phyloP scores from a whole-genome alignment of 2,113 vertebrate species.

The Pithys albifrons region DNA sequence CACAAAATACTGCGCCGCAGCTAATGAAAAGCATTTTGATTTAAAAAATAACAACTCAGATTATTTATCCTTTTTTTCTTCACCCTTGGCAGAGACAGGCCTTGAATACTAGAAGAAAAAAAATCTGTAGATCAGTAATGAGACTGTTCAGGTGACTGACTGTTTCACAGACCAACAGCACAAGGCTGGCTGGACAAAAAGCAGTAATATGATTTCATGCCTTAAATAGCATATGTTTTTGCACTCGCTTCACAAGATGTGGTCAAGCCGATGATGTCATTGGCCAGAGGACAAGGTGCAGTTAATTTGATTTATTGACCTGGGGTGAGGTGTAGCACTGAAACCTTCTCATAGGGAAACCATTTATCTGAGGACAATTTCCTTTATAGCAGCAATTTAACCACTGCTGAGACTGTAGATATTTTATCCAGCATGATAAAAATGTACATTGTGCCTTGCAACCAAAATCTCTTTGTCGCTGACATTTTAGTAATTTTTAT shows the following conservation, averaged over 20 bases:
- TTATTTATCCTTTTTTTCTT: constrained; percentile 46
- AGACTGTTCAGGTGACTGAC: constrained; percentile 66
- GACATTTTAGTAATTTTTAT: constrained; percentile 11
- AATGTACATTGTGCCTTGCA: constrained; percentile 62
- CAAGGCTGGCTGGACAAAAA: constrained; percentile 66
- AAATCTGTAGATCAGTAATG: constrained; percentile 12
- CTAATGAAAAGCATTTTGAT: constrained; percentile 57
- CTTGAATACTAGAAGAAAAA: constrained; percentile 27
- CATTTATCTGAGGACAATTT: constrained; percentile 81
- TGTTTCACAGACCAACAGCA: constrained; percentile 51
- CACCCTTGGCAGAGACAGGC: constrained; percentile 7
- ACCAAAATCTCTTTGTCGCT: constrained; percentile 66
- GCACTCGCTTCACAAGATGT: constrained; percentile 73
- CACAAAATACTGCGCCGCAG: constrained; percentile 25
- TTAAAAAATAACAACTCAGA: constrained; percentile 14
- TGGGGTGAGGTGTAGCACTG: constrained; percentile 77
- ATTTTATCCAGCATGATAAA: constrained; percentile 75
- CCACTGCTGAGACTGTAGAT: constrained; percentile 71
- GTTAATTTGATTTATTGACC: constrained; percentile 84
- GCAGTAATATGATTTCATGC: constrained; percentile 73
- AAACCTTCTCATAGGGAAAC: constrained; percentile 79
- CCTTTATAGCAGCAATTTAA: constrained; percentile 82
- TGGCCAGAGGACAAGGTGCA: constrained; percentile 80
- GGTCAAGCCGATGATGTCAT: constrained; percentile 81
- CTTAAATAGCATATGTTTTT: constrained; percentile 77